phyloP scores from a whole-genome alignment of 2,888 invertebrate species.

The Nephrotoma appendiculata region DNA sequence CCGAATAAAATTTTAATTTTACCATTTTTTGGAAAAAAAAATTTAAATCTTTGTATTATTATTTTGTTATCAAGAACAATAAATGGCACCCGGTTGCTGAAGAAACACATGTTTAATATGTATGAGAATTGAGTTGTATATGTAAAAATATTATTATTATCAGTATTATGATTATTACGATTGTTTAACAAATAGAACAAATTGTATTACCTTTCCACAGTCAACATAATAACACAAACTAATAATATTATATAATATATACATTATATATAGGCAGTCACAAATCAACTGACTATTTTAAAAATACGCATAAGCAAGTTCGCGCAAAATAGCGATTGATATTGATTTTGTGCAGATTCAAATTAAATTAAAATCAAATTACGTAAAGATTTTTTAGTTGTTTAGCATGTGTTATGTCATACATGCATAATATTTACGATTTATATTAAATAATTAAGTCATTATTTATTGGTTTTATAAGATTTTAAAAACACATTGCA shows the following conservation, averaged over 20 bases:
- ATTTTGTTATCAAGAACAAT: conserved; percentile 11
- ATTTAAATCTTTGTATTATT: conserved; percentile 4
- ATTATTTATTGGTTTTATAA: background rate
- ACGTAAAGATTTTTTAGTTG: background rate
- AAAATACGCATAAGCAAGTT: background rate
- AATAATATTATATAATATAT: background rate
- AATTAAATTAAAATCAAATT: background rate
- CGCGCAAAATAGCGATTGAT: background rate
- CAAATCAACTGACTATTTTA: background rate
- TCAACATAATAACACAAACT: background rate
- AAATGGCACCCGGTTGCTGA: conserved; percentile 10
- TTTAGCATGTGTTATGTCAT: background rate
- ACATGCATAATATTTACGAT: too few species aligned
- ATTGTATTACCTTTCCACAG: background rate
- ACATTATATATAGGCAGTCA: background rate
- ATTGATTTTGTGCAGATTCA: background rate
- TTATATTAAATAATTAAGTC: background rate
- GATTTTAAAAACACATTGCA: too few species aligned
- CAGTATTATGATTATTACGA: background rate
- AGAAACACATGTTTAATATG: conserved; percentile 9
- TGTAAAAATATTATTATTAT: background rate
- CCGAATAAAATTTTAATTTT: background rate
- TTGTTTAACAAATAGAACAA: background rate
- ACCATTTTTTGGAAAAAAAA: background rate
- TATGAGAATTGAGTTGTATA: background rate